Base-by-base conservation (phyloP, 1,140 invertebrate genomes). In the Zaprionus taronus region DNA sequence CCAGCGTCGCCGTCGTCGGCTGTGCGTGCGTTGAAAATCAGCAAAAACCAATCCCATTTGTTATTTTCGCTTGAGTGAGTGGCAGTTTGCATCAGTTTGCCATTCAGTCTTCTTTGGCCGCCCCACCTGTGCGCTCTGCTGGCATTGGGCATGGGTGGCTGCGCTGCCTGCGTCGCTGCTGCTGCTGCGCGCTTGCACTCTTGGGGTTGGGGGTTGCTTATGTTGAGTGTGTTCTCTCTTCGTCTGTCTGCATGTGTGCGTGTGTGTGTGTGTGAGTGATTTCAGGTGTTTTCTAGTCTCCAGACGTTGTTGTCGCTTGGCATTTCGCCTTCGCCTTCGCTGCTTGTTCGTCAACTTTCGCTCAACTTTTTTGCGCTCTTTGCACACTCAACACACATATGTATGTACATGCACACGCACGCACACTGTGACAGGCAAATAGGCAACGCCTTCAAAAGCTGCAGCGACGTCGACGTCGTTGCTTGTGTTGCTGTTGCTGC, bases 11-110 rank as follows among this genome's bases (percentile, higher is more conserved):
- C 47, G 66, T 49, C 44, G 69, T 47, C 62, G 66, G 73, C 80
- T 70, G 66, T 79, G 81, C 80, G 81, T 87, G 74, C 89, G 80
- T 89, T 87, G 84, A 80, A 92, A 92, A 92, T 92, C 91, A 92
- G 91, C 91, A 92, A 92, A 92, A 92, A 92, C 91, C 91, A 92
- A 92, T 92, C 91, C 91, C 91, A 92, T 92, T 92, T 92, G 91
- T 92, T 92, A 92, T 92, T 84, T 89, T 91, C 91, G 89, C 91
- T 92, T 91, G 91, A 92, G 91, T 91, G 91, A 91, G 91, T 92
- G 91, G 91, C 91, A 92, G 91, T 89, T 92, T 91, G 91, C 86
- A 91, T 91, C 91, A 90, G 90, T 91, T 91, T 85, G 81, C 81
- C 73, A 79, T 86, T 83, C 81, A 83, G 82, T 82, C 80, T 83